These are phyloP conservation scores for Sardina pilchardus DNA, from an alignment of 2,113 vertebrate species.

Conservation along the genomic window DNA sequence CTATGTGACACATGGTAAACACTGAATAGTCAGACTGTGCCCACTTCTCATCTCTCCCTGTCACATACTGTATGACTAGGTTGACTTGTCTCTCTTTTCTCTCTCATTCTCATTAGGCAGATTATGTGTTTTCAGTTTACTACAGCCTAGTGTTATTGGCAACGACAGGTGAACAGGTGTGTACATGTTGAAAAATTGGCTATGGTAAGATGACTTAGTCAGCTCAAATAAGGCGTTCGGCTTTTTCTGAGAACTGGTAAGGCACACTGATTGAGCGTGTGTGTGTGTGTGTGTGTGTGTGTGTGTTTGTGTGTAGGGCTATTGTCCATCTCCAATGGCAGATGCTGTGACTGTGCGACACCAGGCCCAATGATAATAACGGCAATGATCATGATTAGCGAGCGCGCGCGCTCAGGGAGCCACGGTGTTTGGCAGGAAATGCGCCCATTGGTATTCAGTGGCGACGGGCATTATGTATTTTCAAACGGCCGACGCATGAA, in stretches of 20 bases:
- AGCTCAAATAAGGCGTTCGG: too few relatives aligned
- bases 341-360: conserved; percentile 40
- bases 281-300: background rate
- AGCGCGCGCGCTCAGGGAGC: conserved; percentile 46
- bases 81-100: background rate
- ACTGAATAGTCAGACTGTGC: background rate
- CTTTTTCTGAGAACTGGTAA: background rate
- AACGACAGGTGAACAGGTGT: too few relatives aligned
- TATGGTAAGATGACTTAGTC: too few relatives aligned
- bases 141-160: too few relatives aligned
- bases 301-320: background rate
- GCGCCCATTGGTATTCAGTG: conserved; percentile 72
- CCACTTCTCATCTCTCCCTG: background rate
- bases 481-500: conserved; percentile 66
- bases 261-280: background rate
- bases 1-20: background rate
- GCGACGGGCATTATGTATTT: conserved; percentile 60
- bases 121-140: too few relatives aligned
- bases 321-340: conserved; percentile 38
- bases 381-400: conserved; percentile 56
- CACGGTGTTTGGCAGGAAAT: conserved; percentile 61
- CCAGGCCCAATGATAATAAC: conserved; percentile 49
- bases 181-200: too few relatives aligned
- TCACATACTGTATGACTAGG: background rate
- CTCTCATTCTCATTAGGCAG: background rate